Conservation (phyloP, 1,140 invertebrate species). For the Drosophila triauraria region DNA sequence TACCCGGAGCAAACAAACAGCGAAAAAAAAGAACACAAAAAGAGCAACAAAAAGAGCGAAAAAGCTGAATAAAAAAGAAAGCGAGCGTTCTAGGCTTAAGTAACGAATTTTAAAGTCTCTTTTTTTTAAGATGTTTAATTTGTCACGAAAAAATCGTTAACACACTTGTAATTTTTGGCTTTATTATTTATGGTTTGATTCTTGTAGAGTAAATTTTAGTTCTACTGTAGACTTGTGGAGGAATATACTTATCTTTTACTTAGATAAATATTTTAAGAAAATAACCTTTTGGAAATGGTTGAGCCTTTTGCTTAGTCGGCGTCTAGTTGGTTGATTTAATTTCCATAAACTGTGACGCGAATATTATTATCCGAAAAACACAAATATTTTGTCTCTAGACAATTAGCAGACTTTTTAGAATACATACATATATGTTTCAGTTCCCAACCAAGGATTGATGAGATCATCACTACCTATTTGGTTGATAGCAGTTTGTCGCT, state of each 20-base stretch:
- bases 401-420: no score
- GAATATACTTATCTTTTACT: neutral
- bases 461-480: neutral
- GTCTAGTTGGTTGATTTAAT: neutral
- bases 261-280: neutral
- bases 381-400: neutral
- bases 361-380: neutral
- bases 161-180: fast-evolving
- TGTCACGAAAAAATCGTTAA: neutral
- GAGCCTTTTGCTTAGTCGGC: neutral
- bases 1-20: slow-evolving; percentile 39
- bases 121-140: neutral
- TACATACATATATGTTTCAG: no score
- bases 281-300: no score
- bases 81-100: slow-evolving; percentile 3
- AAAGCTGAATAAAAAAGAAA: slow-evolving; percentile 38
- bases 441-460: neutral
- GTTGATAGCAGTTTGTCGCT: neutral
- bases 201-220: neutral
- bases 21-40: slow-evolving; percentile 41
- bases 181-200: neutral
- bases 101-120: slow-evolving; percentile 22
- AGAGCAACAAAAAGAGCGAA: slow-evolving; percentile 21
- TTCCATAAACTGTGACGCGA: no score
- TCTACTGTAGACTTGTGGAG: no score